phyloP scores from a whole-genome alignment of 2,888 invertebrate species.

The Pyrocoelia pectoralis region DNA sequence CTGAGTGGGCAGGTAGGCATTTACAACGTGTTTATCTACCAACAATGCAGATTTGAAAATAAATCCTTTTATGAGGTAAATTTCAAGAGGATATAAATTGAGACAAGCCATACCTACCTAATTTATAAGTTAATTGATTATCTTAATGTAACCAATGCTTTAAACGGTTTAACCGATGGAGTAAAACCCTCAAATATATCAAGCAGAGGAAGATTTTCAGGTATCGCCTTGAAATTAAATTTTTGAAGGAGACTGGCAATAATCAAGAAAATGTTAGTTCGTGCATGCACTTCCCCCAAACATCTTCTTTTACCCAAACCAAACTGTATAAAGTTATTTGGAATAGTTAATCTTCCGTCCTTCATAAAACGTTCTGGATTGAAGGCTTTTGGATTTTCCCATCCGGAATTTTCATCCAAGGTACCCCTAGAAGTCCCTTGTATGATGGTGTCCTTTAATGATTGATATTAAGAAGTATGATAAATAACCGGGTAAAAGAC shows the following conservation, averaged over 20 bases:
- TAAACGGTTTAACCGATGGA: conserved; percentile 76
- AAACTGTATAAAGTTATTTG: conserved; percentile 71
- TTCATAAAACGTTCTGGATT: conserved; percentile 72
- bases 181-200: conserved; percentile 87
- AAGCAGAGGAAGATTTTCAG: conserved; percentile 63
- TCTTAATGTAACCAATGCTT: conserved; percentile 53
- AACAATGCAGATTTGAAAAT: too few relatives aligned
- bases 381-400: conserved; percentile 72
- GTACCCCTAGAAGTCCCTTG: conserved; percentile 56
- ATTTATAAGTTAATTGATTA: too few relatives aligned
- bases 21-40: too few relatives aligned
- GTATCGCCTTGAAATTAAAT: conserved; percentile 56
- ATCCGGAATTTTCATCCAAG: conserved; percentile 64
- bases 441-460: conserved; percentile 45
- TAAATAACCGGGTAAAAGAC: conserved; percentile 56
- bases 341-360: conserved; percentile 64
- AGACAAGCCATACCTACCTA: too few relatives aligned
- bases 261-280: conserved; percentile 70
- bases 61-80: too few relatives aligned
- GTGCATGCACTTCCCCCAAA: conserved; percentile 75
- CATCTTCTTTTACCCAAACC: conserved; percentile 76
- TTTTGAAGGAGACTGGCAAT: conserved; percentile 70
- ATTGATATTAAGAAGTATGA: background rate
- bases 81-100: too few relatives aligned
- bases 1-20: too few relatives aligned